These are phyloP conservation scores for Mobula hypostoma DNA, from an alignment of 2,113 vertebrate genomes.

Conservation along the genomic window DNA sequence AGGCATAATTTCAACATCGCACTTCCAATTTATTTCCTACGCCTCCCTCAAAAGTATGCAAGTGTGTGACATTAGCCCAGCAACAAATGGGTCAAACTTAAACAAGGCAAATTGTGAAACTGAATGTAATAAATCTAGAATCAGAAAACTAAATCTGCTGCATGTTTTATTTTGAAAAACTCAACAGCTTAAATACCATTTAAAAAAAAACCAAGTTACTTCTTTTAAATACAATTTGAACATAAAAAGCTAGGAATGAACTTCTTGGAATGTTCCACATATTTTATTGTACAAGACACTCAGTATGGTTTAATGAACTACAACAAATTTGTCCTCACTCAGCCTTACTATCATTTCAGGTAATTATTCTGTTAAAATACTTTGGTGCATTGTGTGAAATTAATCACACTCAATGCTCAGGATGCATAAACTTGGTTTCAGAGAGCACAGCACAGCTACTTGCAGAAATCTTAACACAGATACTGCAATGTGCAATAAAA, in stretches of 20 bases:
- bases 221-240: background rate
- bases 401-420: background rate
- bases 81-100: background rate
- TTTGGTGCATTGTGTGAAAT: background rate
- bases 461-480: background rate
- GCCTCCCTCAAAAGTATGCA: background rate
- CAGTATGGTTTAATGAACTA: background rate
- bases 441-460: too few species aligned
- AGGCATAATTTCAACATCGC: background rate
- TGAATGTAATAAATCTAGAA: background rate
- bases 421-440: background rate
- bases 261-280: too few species aligned
- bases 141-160: background rate
- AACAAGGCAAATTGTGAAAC: background rate
- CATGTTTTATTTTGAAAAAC: background rate
- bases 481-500: too few species aligned
- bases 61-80: background rate
- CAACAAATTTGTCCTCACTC: background rate
- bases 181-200: background rate
- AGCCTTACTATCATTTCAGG: background rate
- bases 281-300: background rate
- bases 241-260: background rate
- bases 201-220: background rate
- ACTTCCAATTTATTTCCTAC: background rate
- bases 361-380: background rate